Percentiles rank a stretch among this genome's conserved stretches.
phyloP scores from a whole-genome alignment of 1,140 invertebrate species.

The Achroia grisella region DNA sequence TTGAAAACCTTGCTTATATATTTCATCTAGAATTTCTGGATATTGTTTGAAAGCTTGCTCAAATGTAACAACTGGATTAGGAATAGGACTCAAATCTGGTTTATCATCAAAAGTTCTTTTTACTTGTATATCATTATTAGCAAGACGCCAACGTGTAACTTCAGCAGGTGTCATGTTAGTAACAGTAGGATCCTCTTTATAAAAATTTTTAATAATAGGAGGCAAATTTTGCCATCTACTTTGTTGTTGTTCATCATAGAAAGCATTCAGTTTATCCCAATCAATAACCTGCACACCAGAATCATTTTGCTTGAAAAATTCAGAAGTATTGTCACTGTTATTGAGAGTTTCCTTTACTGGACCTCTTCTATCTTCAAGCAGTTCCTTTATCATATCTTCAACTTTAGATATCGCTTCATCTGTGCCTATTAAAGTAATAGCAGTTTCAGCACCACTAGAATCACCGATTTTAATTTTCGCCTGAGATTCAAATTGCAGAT shows the following conservation, averaged over 20 bases:
- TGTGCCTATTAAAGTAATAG: constrained; percentile 73
- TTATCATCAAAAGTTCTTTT: constrained; percentile 70
- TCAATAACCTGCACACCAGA: constrained; percentile 48
- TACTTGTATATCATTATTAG: constrained; percentile 85
- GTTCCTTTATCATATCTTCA: constrained; percentile 73
- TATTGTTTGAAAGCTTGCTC: constrained; percentile 88
- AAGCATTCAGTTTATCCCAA: constrained; percentile 51
- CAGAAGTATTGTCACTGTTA: constrained; percentile 43
- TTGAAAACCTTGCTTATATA: constrained; percentile 86
- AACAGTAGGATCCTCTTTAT: constrained; percentile 84
- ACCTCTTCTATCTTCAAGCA: constrained; percentile 51
- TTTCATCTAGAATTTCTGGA: constrained; percentile 88
- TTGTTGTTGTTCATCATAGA: constrained; percentile 72
- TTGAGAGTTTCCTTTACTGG: constrained; percentile 17
- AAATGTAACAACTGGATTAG: constrained; percentile 89
- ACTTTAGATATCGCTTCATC: constrained; percentile 70
- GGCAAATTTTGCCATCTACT: constrained; percentile 78
- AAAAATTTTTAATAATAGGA: constrained; percentile 87
- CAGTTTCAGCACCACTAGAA: constrained; percentile 47
- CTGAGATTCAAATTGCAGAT: constrained; percentile 75
- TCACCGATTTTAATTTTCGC: constrained; percentile 58
- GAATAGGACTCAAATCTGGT: constrained; percentile 73
- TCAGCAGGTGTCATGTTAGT: constrained; percentile 77
- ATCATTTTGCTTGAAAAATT: constrained; percentile 42
- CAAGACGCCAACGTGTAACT: constrained; percentile 75